phyloP scores from a whole-genome alignment of 2,888 invertebrate species.

The Amorpha juglandis region DNA sequence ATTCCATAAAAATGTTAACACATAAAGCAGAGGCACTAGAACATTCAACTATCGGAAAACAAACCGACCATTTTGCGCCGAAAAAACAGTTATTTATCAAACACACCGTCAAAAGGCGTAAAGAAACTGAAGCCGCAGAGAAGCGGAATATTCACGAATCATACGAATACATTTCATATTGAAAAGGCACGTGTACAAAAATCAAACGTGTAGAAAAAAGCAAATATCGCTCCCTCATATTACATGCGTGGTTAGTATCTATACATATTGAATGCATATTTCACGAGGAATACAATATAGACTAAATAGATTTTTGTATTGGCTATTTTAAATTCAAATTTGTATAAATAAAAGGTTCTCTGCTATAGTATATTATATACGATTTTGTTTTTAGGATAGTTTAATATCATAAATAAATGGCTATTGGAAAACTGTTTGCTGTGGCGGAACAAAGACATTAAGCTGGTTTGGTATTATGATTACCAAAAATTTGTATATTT shows the following conservation, averaged over 20 bases:
- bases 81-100: slow-evolving; percentile 1
- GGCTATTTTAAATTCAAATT: slow-evolving; percentile 1
- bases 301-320: neutral
- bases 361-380: no score
- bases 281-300: neutral
- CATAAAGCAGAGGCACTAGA: neutral
- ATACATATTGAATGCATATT: slow-evolving; percentile 1
- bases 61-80: neutral
- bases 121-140: slow-evolving; percentile 1
- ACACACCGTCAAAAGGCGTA: neutral
- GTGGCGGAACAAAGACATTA: no score
- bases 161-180: slow-evolving; percentile 17
- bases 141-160: slow-evolving; percentile 10
- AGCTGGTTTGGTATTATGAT: no score
- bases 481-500: no score
- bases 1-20: neutral
- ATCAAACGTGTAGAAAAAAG: slow-evolving; percentile 14
- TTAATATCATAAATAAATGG: no score
- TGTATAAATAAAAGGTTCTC: no score
- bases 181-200: slow-evolving; percentile 13
- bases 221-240: slow-evolving; percentile 15
- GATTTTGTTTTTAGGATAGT: no score
- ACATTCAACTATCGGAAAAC: neutral
- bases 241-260: neutral
- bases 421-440: no score